Evolutionary conservation across 37 sponge, comb jelly and placozoan genomes (phyloP).

Genomic region (Crambe crambe): DNA sequence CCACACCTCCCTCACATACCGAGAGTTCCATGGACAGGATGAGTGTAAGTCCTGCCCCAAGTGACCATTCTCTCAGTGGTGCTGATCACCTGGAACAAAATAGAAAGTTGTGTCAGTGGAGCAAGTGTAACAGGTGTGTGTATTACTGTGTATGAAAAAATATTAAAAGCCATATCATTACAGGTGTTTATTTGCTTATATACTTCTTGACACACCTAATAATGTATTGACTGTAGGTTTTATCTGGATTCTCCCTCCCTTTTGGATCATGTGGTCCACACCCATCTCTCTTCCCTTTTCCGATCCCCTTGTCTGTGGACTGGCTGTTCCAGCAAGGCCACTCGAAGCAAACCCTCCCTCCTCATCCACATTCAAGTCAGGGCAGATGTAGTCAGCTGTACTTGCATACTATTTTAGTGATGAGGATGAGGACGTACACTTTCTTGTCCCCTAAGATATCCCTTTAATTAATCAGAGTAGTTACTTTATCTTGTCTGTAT

Average conservation of each 20-base stretch:
- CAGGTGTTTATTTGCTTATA: too few species aligned
- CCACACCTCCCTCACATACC: neutral
- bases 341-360: constrained; percentile 54
- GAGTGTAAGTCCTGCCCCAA: neutral
- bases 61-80: neutral
- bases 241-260: neutral
- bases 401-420: too few species aligned
- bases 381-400: too few species aligned
- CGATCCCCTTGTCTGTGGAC: constrained; percentile 43
- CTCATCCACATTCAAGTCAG: constrained; percentile 46
- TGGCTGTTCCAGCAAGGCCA: constrained; percentile 34
- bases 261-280: constrained; percentile 31
- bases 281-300: constrained; percentile 31
- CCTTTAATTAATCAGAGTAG: too few species aligned
- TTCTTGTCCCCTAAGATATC: too few species aligned
- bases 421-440: too few species aligned
- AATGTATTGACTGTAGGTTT: neutral
- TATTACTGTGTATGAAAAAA: neutral
- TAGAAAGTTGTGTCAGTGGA: neutral
- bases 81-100: neutral
- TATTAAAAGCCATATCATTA: too few species aligned
- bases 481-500: neutral
- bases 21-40: neutral
- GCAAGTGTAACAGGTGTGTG: constrained; percentile 11
- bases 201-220: neutral